Conservation (phyloP, 1,140 invertebrate genomes). For the Branchinecta lindahli region DNA sequence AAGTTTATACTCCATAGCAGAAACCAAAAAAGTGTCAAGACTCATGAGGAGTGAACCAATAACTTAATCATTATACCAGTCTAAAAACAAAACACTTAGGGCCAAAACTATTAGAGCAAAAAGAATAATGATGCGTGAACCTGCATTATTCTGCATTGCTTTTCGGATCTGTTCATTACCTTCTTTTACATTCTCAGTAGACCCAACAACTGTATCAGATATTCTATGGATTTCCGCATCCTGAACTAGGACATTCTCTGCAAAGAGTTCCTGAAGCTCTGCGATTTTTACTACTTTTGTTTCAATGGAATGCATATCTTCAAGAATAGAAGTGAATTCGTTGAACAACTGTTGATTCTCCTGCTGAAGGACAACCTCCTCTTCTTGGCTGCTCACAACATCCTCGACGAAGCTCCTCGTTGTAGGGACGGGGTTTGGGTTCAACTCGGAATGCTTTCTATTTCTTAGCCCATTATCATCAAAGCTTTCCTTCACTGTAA, state of each 20-base stretch:
- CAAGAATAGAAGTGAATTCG: constrained; percentile 57
- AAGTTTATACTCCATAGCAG: too few relatives aligned
- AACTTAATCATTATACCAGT: constrained; percentile 92
- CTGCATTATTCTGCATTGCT: constrained; percentile 90
- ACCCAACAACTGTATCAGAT: constrained; percentile 64
- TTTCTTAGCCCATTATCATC: background rate
- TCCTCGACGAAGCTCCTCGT: constrained; percentile 32
- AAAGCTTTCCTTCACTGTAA: background rate
- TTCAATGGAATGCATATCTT: constrained; percentile 67
- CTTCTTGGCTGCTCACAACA: constrained; percentile 55
- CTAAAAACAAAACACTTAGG: constrained; percentile 83
- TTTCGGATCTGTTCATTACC: constrained; percentile 92
- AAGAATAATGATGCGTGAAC: constrained; percentile 77
- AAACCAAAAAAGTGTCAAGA: too few relatives aligned
- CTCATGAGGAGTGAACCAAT: too few relatives aligned
- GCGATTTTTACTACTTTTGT: constrained; percentile 89
- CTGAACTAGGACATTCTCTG: constrained; percentile 90
- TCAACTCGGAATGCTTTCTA: background rate
- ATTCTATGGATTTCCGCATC: constrained; percentile 83
- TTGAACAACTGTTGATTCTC: constrained; percentile 68
- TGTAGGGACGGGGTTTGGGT: background rate
- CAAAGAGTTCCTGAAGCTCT: constrained; percentile 88
- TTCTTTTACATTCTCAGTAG: constrained; percentile 87
- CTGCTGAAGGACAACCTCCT: constrained; percentile 73
- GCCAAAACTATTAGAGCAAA: constrained; percentile 93